Conservation (phyloP, 2,888 invertebrate species). For the Dicranocentrus wangi region DNA sequence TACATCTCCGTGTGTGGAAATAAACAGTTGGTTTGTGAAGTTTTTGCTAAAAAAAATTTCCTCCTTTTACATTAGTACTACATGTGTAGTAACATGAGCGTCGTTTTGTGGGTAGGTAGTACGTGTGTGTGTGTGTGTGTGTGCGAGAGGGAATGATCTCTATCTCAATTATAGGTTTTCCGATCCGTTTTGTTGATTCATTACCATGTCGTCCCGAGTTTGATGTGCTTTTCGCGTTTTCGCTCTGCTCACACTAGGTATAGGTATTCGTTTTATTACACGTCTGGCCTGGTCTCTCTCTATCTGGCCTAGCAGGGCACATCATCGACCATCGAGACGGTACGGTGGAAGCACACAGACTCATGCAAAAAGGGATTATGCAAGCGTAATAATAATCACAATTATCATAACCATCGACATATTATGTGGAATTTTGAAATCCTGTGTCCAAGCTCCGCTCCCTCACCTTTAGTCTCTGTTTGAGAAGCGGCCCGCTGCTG, state of each 20-base stretch:
- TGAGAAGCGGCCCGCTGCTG: no score
- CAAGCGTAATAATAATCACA: constrained; percentile 16
- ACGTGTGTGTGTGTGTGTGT: constrained; percentile 3
- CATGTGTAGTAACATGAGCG: background rate
- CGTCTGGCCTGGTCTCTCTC: background rate
- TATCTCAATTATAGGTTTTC: constrained; percentile 60
- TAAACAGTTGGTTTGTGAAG: background rate
- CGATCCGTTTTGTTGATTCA: constrained; percentile 53
- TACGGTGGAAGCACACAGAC: no score
- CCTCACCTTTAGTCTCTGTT: no score
- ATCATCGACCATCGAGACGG: background rate
- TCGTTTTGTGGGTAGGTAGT: no score
- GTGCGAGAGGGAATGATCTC: constrained; percentile 17
- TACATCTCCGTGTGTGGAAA: background rate
- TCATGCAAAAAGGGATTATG: no score
- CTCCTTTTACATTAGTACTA: no score
- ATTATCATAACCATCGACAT: constrained; percentile 15
- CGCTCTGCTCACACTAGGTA: background rate
- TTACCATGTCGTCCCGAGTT: background rate
- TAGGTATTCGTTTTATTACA: background rate
- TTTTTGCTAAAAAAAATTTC: no score
- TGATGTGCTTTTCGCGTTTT: constrained; percentile 10
- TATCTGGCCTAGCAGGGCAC: background rate
- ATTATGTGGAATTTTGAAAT: background rate
- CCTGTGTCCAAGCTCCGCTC: no score